Percentiles rank a stretch among this genome's conserved stretches.
Evolutionary conservation across 2,888 invertebrate species (phyloP).

Genomic region (Mimachlamys varia): DNA sequence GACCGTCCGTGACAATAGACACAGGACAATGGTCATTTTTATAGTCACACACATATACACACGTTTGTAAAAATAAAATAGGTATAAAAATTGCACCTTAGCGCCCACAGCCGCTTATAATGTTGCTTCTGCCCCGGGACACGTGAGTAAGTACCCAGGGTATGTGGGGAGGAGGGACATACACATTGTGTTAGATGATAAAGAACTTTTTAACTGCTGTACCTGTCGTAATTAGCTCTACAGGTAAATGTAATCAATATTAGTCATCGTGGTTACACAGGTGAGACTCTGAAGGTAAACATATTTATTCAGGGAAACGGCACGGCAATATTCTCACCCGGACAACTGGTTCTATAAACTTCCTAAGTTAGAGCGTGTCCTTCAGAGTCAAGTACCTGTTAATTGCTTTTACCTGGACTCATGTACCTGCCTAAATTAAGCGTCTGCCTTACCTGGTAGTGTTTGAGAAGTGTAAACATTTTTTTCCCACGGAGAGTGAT

Average conservation of each 20-base stretch:
- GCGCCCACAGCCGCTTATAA: background rate
- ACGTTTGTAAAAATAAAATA: background rate
- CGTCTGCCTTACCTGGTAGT: background rate
- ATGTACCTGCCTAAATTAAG: slow-evolving; percentile 27
- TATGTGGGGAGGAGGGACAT: background rate
- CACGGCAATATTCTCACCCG: background rate
- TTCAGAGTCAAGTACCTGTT: background rate
- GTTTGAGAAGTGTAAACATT: background rate
- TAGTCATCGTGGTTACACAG: background rate
- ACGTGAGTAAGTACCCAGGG: background rate
- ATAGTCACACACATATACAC: background rate
- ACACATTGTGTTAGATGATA: background rate
- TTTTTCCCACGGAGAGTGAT: background rate
- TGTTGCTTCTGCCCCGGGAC: background rate
- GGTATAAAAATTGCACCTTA: background rate
- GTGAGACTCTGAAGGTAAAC: slow-evolving; percentile 10
- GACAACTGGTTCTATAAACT: background rate
- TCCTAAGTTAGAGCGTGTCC: background rate
- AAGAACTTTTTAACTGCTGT: slow-evolving; percentile 1
- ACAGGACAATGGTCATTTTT: background rate
- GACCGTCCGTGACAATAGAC: background rate
- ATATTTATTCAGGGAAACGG: slow-evolving; percentile 2
- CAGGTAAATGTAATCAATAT: background rate
- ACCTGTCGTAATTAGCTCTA: background rate
- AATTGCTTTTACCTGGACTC: slow-evolving; percentile 20